These are phyloP conservation scores for Tenthredo notha DNA, from an alignment of 2,888 invertebrate genomes.

Conservation along the genomic window DNA sequence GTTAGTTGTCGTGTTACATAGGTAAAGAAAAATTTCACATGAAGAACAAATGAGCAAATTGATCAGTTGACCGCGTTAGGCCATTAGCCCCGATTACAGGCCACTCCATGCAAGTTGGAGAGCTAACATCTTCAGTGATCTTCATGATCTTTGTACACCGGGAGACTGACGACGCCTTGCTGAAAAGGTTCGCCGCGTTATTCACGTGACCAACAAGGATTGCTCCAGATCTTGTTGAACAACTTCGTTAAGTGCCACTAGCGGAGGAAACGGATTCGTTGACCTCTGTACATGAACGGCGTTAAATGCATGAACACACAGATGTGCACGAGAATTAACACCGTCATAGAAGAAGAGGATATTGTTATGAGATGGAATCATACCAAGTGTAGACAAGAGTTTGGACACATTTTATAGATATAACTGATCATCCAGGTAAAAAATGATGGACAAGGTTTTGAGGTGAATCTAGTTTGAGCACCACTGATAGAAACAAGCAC, in stretches of 20 bases:
- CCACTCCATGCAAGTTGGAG: constrained; percentile 20
- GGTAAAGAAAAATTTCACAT: constrained; percentile 7
- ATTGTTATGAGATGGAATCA: neutral
- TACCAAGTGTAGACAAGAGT: neutral
- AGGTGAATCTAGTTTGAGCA: constrained; percentile 11
- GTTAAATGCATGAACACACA: neutral
- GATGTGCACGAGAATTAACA: neutral
- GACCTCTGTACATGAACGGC: constrained; percentile 28
- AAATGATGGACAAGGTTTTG: neutral
- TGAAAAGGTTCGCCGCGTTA: neutral
- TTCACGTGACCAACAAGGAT: constrained; percentile 22
- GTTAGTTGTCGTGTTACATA: neutral
- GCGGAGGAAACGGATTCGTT: constrained; percentile 36
- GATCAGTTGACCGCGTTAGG: constrained; percentile 32
- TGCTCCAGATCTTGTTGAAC: constrained; percentile 39
- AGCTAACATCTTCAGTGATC: constrained; percentile 19
- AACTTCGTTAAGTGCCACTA: neutral
- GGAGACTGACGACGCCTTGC: neutral
- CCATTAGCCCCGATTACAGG: constrained; percentile 26
- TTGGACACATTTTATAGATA: neutral
- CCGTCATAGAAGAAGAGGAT: constrained; percentile 17
- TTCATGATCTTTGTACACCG: constrained; percentile 19
- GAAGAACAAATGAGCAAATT: constrained; percentile 17
- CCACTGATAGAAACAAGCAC: constrained; percentile 45
- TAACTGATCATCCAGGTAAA: neutral